Base-by-base conservation (phyloP, 2,113 vertebrate species). In the Tamias sibiricus region DNA sequence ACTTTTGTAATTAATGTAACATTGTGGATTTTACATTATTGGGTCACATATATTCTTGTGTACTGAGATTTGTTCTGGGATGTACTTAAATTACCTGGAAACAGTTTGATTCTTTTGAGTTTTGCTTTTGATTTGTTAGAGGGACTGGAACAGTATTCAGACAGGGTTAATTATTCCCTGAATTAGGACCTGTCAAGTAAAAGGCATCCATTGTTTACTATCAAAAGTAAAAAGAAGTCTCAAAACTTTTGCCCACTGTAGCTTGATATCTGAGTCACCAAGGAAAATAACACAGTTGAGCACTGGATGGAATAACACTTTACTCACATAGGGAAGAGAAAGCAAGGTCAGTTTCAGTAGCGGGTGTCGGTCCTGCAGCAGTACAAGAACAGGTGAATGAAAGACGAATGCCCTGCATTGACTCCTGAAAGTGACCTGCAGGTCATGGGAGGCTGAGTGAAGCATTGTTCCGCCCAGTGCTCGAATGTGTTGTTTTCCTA, bases 21-120 rank as follows among this genome's bases (percentile, higher is more conserved):
- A 75, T 0, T 82, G 47, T 72, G 37, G 86, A 54, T 86, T 79
- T 87, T 89, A 79, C 9, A 72, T 69, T 64, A 12, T 49, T 90
- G 49, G 47, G 13, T 75, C 54, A 68, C 32, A 6, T 2, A 40
- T 80, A 80, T 87, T 84, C 37, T 62, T 83, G 2, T 84, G 52
- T 72, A 77, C 24, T 68, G 44, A 95, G 13, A 68, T 94, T 81
- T 94, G 19, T 80, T 83, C 26, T 94, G 42, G 72, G 42, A 42
- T 85, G 12, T n/a, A 83, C 14, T 19, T 75, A 95, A 90, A 9
- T 79, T 49, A 47, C 8, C 32, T 92, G 47, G 64, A 79, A 79
- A 77, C 1, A 44, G 37, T 57, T 32, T 90, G 62, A 76, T 90
- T 9, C 4, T 64, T 93, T 83, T 30, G 76, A 1, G 22, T 86